Evolutionary conservation across 2,113 vertebrate genomes (phyloP).

Genomic region (Noctilio leporinus): DNA sequence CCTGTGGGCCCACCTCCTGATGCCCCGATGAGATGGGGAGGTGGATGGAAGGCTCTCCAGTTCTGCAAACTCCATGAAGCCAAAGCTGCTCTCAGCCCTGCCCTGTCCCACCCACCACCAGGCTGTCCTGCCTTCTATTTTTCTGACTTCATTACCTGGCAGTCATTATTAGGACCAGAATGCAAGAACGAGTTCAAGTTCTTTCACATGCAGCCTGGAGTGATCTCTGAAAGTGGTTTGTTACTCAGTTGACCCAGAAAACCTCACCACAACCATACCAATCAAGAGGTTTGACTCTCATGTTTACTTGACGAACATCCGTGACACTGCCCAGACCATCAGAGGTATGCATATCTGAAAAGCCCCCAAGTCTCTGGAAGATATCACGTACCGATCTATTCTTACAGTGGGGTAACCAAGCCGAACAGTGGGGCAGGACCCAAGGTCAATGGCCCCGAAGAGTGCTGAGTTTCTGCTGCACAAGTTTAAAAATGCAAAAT

Average conservation of each 20-base stretch:
- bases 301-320: neutral
- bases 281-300: neutral
- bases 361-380: neutral
- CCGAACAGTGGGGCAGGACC: neutral
- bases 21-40: neutral
- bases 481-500: neutral
- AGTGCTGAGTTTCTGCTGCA: neutral
- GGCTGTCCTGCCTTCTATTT: neutral
- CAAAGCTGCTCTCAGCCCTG: neutral
- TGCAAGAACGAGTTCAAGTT: neutral
- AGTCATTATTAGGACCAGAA: neutral
- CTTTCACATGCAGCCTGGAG: no score
- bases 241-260: neutral
- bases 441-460: neutral
- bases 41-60: rapidly evolving
- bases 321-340: neutral
- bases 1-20: neutral
- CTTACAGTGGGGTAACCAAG: neutral
- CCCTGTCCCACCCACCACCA: neutral
- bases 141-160: neutral
- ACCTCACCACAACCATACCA: neutral
- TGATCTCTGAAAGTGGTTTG: neutral
- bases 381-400: rapidly evolving
- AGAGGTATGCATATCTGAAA: neutral
- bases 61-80: neutral